phyloP scores from a whole-genome alignment of 2,113 vertebrate genomes.

The Aramus guarauna region DNA sequence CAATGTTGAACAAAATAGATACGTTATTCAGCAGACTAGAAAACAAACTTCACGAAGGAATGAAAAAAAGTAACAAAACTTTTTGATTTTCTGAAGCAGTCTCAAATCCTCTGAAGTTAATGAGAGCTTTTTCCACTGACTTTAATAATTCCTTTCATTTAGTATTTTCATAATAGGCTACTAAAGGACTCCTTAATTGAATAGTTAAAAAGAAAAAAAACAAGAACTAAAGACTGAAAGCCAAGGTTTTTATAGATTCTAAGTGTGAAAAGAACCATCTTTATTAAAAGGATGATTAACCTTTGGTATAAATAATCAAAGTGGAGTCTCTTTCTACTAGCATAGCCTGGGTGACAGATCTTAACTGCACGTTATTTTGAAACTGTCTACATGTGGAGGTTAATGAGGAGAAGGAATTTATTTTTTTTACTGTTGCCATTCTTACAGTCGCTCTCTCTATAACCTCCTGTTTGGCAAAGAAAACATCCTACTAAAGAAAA shows the following conservation, averaged over 20 bases:
- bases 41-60: background rate
- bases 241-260: background rate
- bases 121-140: background rate
- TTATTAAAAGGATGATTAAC: slow-evolving; percentile 5
- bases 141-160: background rate
- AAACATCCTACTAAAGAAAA: background rate
- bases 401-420: slow-evolving; percentile 1
- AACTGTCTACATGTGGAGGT: background rate
- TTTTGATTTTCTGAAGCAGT: background rate
- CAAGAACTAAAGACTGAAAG: background rate
- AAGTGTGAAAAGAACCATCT: background rate
- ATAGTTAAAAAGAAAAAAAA: background rate
- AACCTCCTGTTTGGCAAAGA: background rate
- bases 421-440: background rate
- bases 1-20: background rate
- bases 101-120: background rate
- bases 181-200: background rate
- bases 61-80: background rate
- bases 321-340: background rate
- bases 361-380: background rate
- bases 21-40: background rate
- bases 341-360: background rate
- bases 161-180: background rate
- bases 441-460: background rate
- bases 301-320: slow-evolving; percentile 2